Conservation (phyloP, 2,888 invertebrate genomes). For the Trissolcus brochymenae region DNA sequence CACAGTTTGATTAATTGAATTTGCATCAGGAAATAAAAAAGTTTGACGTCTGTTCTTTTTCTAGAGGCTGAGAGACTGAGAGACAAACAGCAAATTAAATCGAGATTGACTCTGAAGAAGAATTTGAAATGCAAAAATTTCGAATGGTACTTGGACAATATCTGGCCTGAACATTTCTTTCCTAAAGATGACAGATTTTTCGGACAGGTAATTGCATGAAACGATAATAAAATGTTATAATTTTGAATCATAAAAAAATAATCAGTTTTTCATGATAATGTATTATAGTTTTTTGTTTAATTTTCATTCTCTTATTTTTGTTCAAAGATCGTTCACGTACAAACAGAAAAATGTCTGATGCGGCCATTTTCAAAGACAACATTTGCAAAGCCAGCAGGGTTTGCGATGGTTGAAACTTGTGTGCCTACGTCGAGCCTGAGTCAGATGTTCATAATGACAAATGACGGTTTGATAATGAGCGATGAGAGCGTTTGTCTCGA, state of each 20-base stretch:
- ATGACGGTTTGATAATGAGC: constrained; percentile 86
- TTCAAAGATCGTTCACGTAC: constrained; percentile 78
- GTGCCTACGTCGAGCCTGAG: constrained; percentile 79
- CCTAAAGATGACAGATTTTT: constrained; percentile 92
- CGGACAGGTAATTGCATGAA: constrained; percentile 81
- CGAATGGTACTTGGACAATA: constrained; percentile 93
- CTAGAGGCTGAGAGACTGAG: constrained; percentile 79
- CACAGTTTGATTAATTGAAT: neutral
- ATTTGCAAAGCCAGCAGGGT: constrained; percentile 83
- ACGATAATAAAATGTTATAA: neutral
- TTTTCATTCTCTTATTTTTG: constrained; percentile 12
- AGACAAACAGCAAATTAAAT: constrained; percentile 80
- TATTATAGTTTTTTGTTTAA: neutral
- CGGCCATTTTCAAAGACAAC: constrained; percentile 80
- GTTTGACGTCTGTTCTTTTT: constrained; percentile 10
- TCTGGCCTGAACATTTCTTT: constrained; percentile 98
- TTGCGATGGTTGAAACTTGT: constrained; percentile 83
- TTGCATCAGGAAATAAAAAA: constrained; percentile 8
- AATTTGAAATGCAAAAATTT: constrained; percentile 90
- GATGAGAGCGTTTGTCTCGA: constrained; percentile 93
- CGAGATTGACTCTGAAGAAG: constrained; percentile 83
- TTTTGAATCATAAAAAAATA: neutral
- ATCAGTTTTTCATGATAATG: neutral
- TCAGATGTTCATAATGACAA: constrained; percentile 85
- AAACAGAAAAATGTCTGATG: constrained; percentile 80